Conservation (phyloP, 35 echinoderm and acorn worm species). For the Acanthaster planci region DNA sequence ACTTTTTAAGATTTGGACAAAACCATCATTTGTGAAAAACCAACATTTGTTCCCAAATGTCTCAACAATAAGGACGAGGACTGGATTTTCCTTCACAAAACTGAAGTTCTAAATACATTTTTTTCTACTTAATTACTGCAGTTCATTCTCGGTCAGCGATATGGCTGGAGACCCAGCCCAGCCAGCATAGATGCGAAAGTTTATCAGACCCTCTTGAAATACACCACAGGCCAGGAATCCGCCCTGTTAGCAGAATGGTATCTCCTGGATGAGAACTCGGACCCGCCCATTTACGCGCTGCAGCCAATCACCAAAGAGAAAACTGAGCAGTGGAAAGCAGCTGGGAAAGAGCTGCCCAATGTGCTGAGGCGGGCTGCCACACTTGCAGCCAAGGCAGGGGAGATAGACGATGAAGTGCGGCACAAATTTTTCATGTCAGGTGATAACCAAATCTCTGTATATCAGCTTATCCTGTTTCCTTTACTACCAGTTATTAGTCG, state of each 20-base stretch:
- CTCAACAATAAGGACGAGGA: no score
- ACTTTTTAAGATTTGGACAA: no score
- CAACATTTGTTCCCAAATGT: no score
- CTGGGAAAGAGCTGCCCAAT: constrained; percentile 45
- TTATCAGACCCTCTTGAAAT: constrained; percentile 57
- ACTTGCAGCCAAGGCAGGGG: constrained; percentile 42
- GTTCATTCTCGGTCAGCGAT: constrained; percentile 89
- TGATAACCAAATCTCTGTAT: constrained; percentile 9
- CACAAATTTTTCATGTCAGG: constrained; percentile 89
- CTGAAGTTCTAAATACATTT: no score
- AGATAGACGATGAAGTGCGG: constrained; percentile 36
- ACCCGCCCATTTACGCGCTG: constrained; percentile 73
- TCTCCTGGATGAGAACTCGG: constrained; percentile 55
- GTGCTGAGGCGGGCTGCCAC: constrained; percentile 48
- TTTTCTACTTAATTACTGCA: constrained; percentile 7
- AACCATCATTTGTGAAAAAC: no score
- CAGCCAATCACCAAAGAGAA: constrained; percentile 74
- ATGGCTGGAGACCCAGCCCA: constrained; percentile 87
- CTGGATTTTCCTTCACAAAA: no score
- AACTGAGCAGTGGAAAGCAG: constrained; percentile 48
- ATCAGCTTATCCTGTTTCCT: neutral
- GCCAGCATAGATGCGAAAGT: constrained; percentile 61
- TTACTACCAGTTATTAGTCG: neutral
- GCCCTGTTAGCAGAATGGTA: constrained; percentile 48
- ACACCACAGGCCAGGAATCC: constrained; percentile 28